Evolutionary conservation across 1,140 invertebrate species (phyloP).

Genomic region (Drosophila cardini): DNA sequence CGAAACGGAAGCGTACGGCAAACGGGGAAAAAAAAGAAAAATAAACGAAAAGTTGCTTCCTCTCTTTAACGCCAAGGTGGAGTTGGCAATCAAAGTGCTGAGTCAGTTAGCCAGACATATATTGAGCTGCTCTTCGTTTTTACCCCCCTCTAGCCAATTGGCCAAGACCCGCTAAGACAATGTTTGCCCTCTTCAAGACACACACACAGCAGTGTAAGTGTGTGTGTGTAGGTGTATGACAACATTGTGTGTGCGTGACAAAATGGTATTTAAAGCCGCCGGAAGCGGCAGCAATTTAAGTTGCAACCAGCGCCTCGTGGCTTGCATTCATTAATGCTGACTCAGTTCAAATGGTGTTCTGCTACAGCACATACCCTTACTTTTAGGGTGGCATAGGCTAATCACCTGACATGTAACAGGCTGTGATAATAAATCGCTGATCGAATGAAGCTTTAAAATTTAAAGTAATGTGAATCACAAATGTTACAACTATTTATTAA

Average conservation of each 20-base stretch:
- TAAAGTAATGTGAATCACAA: too few species aligned
- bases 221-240: constrained; percentile 42
- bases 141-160: constrained; percentile 55
- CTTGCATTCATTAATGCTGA: constrained; percentile 75
- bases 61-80: constrained; percentile 32
- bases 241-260: constrained; percentile 76
- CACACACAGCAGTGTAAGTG: constrained; percentile 25
- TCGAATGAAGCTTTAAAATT: not conserved
- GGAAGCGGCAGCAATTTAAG: constrained; percentile 84
- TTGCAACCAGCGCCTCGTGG: constrained; percentile 62
- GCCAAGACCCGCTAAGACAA: constrained; percentile 71
- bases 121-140: constrained; percentile 46
- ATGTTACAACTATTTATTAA: too few species aligned
- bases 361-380: constrained; percentile 4
- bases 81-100: constrained; percentile 78
- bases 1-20: constrained; percentile 69
- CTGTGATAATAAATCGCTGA: not conserved
- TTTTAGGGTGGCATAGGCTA: not conserved
- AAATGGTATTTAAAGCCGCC: constrained; percentile 81
- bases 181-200: constrained; percentile 68
- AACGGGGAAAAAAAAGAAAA: constrained; percentile 67
- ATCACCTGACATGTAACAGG: not conserved
- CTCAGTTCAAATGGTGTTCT: constrained; percentile 47
- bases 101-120: constrained; percentile 83
- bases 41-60: constrained; percentile 77